These are phyloP conservation scores for Chromis chromis DNA, from an alignment of 2,797 vertebrate genomes.

Conservation along the genomic window DNA sequence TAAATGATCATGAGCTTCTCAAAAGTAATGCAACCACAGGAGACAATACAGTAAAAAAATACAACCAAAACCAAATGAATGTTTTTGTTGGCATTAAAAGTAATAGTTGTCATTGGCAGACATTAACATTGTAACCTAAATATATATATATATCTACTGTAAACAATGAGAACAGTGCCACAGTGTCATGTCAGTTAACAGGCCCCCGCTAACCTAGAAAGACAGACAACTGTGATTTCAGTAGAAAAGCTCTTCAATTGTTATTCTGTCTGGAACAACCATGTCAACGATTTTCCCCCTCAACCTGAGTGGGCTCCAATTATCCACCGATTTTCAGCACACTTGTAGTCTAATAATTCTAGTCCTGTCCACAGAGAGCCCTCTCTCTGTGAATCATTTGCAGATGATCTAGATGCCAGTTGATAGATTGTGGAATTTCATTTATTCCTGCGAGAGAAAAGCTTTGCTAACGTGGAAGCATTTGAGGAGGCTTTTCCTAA, in stretches of 20 bases:
- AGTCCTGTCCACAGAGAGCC: slow-evolving; percentile 38
- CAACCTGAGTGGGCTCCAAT: slow-evolving; percentile 62
- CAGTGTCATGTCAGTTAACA: slow-evolving; percentile 31
- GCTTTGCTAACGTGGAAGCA: background rate
- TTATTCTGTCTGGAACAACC: slow-evolving; percentile 54
- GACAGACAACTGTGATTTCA: slow-evolving; percentile 45
- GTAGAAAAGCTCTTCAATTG: slow-evolving; percentile 48
- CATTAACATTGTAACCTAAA: background rate
- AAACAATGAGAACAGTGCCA: slow-evolving; percentile 5
- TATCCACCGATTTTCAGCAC: slow-evolving; percentile 61
- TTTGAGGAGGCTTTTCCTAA: background rate
- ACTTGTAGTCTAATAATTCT: slow-evolving; percentile 58
- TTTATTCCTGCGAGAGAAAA: slow-evolving; percentile 22
- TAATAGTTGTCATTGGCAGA: background rate
- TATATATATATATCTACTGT: background rate
- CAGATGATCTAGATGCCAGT: slow-evolving; percentile 33
- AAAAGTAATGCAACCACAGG: background rate
- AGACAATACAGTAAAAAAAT: background rate
- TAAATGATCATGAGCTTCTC: slow-evolving; percentile 3
- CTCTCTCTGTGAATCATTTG: slow-evolving; percentile 43
- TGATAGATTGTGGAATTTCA: slow-evolving; percentile 3
- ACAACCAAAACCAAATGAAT: background rate
- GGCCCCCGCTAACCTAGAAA: slow-evolving; percentile 3
- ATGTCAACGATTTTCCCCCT: slow-evolving; percentile 64
- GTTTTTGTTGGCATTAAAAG: background rate